These are phyloP conservation scores for Octodon degus DNA, from an alignment of 2,113 vertebrate genomes.

Conservation along the genomic window DNA sequence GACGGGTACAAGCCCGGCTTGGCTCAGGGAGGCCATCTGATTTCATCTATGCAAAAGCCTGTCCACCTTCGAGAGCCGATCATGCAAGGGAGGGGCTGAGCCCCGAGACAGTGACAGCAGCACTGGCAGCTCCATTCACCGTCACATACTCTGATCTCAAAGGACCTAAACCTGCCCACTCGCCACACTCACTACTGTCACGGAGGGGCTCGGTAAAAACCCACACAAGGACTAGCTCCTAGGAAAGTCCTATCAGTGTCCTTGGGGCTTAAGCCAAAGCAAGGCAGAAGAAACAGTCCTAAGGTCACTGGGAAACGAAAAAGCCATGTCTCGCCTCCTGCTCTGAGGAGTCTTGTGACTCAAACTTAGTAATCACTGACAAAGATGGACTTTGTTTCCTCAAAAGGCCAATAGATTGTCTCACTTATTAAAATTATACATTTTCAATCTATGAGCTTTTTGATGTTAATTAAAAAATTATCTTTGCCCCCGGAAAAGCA, in stretches of 20 bases:
- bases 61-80: accelerated
- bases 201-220: neutral
- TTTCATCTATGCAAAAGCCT: neutral
- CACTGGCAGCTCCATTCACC: neutral
- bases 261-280: neutral
- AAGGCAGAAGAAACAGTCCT: neutral
- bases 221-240: neutral
- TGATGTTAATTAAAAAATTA: constrained; percentile 49
- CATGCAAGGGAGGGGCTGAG: neutral
- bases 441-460: neutral
- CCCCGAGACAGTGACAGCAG: neutral
- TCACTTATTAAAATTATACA: neutral
- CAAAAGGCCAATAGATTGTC: neutral
- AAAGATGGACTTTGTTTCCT: constrained; percentile 51
- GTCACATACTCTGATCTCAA: accelerated
- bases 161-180: neutral
- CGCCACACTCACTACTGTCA: neutral
- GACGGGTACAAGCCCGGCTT: neutral
- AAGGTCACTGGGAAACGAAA: constrained; percentile 10
- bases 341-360: constrained; percentile 34
- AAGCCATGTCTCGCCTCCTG: constrained; percentile 27
- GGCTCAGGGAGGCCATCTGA: neutral
- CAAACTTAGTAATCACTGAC: neutral
- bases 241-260: neutral
- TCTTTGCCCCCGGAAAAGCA: constrained; percentile 41